Percentiles rank a stretch among this genome's conserved stretches.
phyloP scores from a whole-genome alignment of 2,113 vertebrate species.

The Willisornis vidua region DNA sequence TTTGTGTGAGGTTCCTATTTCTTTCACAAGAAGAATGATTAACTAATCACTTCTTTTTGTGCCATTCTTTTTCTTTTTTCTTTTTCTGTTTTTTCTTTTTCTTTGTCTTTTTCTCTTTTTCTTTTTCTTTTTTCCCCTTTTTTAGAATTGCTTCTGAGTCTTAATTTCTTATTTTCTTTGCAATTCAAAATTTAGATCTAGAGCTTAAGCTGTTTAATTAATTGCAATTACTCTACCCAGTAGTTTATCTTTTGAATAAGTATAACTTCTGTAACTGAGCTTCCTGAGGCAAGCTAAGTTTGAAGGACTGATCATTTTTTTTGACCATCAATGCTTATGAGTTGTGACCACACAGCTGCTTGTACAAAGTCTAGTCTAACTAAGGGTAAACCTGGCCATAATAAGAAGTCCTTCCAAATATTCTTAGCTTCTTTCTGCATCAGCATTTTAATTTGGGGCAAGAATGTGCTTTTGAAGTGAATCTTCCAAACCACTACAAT shows the following conservation, averaged over 20 bases:
- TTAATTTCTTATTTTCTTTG: neutral
- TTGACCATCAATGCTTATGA: neutral
- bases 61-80: fast-evolving
- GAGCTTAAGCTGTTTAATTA: no score
- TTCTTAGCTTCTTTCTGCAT: neutral
- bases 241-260: neutral
- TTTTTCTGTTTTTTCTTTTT: no score
- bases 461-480: neutral
- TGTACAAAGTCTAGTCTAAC: neutral
- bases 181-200: neutral
- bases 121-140: neutral
- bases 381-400: neutral
- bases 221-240: neutral
- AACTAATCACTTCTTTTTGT: neutral
- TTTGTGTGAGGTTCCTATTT: neutral
- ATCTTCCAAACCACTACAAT: neutral
- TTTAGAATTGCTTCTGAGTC: neutral
- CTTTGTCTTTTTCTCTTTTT: fast-evolving
- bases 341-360: neutral
- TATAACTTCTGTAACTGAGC: neutral
- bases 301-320: neutral
- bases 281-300: neutral
- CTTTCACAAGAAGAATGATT: neutral
- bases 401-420: neutral
- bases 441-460: neutral